Evolutionary conservation across 2,113 vertebrate genomes (phyloP), one percentile per base, ranked within the genome.

Genomic region (Neotragus pygmaeus): DNA sequence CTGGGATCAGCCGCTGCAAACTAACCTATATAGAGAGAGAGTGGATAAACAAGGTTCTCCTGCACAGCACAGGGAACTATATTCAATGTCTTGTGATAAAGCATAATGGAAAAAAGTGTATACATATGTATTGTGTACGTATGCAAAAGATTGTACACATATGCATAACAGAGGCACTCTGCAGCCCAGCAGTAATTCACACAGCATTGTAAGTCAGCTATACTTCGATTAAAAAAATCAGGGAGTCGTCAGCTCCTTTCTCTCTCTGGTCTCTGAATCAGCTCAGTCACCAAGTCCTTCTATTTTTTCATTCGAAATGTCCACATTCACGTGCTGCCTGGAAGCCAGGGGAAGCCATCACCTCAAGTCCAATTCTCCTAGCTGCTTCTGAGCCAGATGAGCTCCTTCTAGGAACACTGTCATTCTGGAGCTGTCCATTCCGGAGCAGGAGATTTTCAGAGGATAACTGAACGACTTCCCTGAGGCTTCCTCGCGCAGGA

Each of bases 1-100:
- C 2, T 51, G 30, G 77, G 77, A 30, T 49, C 12, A 33, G 77
- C 45, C 28, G 2, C 47, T 51, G 75, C 43, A 17, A 47, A 17
- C 14, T 30, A 5, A 16, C 27, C 15, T 45, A 3, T 10, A 77
- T 0, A 9, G 0, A n/a, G 66, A 23, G n/a, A 73, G 45, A 33
- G 28, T 10, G 45, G 39, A 5, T 45, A 27, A 39, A 28, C 25
- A 16, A 23, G 73, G 43, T 10, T 43, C 75, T 47, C 43, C 27
- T 47, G 7, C 43, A 17, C 2, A 47, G 43, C 43, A 9, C 27
- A 47, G 43, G 75, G 47, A 80, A 21, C 45, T 21, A 1, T 21
- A 13, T 33, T 51, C 47, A 19, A 21, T 6, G 28, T 4, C 28
- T 47, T 12, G 5, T 3, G 9, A 51, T 80, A 49, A 12, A 51